Evolutionary conservation across 2,797 vertebrate species (phyloP), one percentile per base, ranked within the genome.

Genomic region (Acanthurus lineatus): DNA sequence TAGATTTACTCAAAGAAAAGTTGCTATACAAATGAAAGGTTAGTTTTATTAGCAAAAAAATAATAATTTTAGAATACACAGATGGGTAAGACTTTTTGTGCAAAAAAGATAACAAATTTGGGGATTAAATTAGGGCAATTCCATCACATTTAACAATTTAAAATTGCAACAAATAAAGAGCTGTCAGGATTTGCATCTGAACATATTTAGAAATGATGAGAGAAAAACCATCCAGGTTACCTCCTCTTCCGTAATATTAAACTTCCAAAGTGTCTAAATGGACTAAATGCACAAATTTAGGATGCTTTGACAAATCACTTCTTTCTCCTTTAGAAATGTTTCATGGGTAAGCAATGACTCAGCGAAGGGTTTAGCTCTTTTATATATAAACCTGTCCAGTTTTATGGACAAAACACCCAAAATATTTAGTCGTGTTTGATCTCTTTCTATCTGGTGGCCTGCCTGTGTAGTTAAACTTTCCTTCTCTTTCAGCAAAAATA

Each of bases 381-480:
- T 62, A 67, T 70, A 52, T 84, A 73, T 81, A 85, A 86, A 88
- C 78, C n/a, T 83, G 82, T 87, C 72, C 54, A 3, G 42, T 84
- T 90, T 86, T 74, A 90, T 80, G 79, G 65, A 79, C 70, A 87
- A 82, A 77, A 86, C 82, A 86, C 85, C 79, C 76, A 83, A 90
- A 91, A 91, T 88, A 89, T 92, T 90, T 88, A 82, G 81, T 86
- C 56, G 49, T 85, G 85, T 92, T 89, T 88, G 82, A 86, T 92
- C 73, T 83, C 82, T 78, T 63, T 66, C 78, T 69, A 85, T 76
- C 83, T 86, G 87, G 86, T 93, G 86, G 80, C 75, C 90, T 85
- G 73, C 74, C 89, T 81, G 81, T 87, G 86, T 38, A 79, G 86
- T 86, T 82, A 79, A 82, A 88, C 86, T 86, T 86, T 92, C 74